Conservation (phyloP, 2,797 vertebrate genomes). For the Lepidocolaptes lacrymiger region DNA sequence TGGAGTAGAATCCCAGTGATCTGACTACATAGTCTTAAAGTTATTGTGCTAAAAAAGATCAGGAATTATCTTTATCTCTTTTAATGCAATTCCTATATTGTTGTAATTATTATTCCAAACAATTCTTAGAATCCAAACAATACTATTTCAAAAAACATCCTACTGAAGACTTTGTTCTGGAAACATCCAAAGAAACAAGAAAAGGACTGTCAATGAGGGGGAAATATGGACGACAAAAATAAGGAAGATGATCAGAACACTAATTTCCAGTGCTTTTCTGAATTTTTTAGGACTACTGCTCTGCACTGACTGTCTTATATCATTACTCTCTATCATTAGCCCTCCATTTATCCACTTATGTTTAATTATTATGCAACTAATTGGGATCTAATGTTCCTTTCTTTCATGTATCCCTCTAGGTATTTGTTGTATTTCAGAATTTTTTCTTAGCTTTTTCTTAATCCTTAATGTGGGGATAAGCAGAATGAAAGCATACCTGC, state of each 20-base stretch:
- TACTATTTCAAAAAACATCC: background rate
- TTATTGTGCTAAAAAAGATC: background rate
- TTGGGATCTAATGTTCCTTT: background rate
- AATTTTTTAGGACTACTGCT: background rate
- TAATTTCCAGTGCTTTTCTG: background rate
- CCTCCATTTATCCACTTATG: fast-evolving
- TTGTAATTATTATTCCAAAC: background rate
- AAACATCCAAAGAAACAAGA: background rate
- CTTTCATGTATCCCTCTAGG: background rate
- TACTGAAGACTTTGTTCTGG: background rate
- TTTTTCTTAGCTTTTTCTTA: background rate
- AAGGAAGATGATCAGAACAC: background rate
- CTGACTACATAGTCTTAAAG: background rate
- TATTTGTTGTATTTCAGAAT: background rate
- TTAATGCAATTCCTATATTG: background rate
- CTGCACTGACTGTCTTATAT: background rate
- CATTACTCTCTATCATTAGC: background rate
- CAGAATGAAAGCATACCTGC: background rate
- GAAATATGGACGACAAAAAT: background rate
- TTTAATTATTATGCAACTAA: background rate
- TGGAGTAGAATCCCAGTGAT: background rate
- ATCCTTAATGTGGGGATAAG: background rate
- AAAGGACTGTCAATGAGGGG: fast-evolving
- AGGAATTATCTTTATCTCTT: background rate
- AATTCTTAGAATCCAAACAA: background rate